These are phyloP conservation scores for Naso thynnoides DNA, from an alignment of 2,797 vertebrate species.

Conservation along the genomic window DNA sequence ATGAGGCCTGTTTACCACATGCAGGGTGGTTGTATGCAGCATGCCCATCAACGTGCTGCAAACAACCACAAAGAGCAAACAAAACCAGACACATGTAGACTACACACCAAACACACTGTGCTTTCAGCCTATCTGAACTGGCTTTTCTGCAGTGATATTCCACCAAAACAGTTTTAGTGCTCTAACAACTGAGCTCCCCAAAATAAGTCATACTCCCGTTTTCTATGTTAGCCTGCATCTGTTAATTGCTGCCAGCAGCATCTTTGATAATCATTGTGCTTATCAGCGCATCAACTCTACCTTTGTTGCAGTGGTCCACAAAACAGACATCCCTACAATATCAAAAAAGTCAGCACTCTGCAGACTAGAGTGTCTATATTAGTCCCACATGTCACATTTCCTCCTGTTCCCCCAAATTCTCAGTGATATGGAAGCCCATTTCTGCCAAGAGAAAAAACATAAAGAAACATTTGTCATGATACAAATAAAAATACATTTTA, in stretches of 20 bases:
- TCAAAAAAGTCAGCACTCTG: not conserved
- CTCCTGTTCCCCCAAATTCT: not conserved
- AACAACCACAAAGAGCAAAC: conserved; percentile 71
- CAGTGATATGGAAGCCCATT: not conserved
- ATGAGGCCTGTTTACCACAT: conserved; percentile 66
- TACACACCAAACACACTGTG: conserved; percentile 57
- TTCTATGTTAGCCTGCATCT: not conserved
- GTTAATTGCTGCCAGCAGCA: conserved; percentile 3
- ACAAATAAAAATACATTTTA: not conserved
- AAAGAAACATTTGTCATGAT: not conserved
- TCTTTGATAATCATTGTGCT: not conserved
- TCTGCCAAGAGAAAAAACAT: not conserved
- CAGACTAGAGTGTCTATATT: not conserved
- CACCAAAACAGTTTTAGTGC: conserved; percentile 29
- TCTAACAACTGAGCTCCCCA: conserved; percentile 7
- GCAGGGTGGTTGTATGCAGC: conserved; percentile 57
- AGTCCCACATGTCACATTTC: not conserved
- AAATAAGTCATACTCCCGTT: not conserved
- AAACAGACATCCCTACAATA: not conserved
- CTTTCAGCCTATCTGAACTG: conserved; percentile 43
- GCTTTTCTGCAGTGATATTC: conserved; percentile 35
- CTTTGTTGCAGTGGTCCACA: not conserved
- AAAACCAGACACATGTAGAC: conserved; percentile 63
- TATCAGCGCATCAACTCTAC: not conserved
- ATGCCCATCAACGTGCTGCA: conserved; percentile 60